These are phyloP conservation scores for Oncorhynchus tshawytscha DNA, from an alignment of 2,113 vertebrate species.

Conservation along the genomic window DNA sequence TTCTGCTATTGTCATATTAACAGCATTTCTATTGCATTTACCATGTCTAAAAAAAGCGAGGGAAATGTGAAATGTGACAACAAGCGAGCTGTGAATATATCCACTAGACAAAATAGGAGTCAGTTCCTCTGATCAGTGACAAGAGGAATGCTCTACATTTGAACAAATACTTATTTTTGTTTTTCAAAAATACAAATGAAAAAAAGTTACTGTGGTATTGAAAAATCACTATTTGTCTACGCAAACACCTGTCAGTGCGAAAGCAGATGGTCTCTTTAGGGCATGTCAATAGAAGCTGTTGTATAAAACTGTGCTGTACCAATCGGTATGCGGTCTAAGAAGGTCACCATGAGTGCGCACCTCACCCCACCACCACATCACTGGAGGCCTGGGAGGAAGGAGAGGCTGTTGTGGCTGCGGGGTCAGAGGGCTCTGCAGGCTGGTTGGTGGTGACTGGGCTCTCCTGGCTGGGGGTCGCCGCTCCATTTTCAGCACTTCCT, in stretches of 20 bases:
- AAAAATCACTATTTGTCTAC: too few species aligned
- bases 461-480: neutral
- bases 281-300: neutral
- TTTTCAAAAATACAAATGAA: neutral
- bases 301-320: neutral
- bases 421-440: neutral
- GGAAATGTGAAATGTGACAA: neutral
- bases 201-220: too few species aligned
- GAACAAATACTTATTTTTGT: neutral
- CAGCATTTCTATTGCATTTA: neutral
- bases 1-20: neutral
- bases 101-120: neutral
- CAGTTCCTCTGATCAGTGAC: neutral
- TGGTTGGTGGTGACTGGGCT: neutral
- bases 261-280: neutral
- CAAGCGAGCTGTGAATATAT: neutral
- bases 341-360: neutral
- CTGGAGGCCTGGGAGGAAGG: neutral
- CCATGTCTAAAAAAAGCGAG: neutral
- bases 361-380: neutral
- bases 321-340: neutral
- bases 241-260: neutral
- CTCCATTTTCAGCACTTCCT: neutral
- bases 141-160: neutral
- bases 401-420: neutral